phyloP scores from a whole-genome alignment of 2,888 invertebrate genomes.

The Acrobeloides nanus region DNA sequence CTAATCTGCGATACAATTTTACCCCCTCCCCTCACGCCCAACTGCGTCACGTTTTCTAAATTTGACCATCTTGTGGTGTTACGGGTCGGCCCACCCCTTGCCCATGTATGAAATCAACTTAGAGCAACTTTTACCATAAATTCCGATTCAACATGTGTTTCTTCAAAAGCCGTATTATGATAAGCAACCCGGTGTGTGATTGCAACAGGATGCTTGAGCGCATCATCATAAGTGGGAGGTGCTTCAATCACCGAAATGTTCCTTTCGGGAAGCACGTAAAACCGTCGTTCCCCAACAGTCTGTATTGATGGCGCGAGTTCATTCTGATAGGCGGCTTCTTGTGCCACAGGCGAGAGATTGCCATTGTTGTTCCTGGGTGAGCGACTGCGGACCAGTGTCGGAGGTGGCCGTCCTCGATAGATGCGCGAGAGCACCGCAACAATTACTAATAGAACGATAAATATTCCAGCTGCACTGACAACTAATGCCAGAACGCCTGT shows the following conservation, averaged over 20 bases:
- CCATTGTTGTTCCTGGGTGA: neutral
- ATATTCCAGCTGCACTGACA: conserved; percentile 16
- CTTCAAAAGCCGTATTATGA: too few species aligned
- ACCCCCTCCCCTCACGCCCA: too few species aligned
- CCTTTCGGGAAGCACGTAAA: conserved; percentile 41
- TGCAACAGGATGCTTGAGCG: conserved; percentile 41
- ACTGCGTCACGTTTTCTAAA: too few species aligned
- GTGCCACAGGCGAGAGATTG: neutral
- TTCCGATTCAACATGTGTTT: too few species aligned
- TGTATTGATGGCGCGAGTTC: conserved; percentile 32
- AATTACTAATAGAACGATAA: conserved; percentile 15
- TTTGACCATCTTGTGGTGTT: too few species aligned
- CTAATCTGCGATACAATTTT: too few species aligned
- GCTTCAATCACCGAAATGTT: conserved; percentile 45
- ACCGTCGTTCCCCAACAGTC: conserved; percentile 44
- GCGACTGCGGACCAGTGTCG: neutral
- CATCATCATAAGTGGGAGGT: conserved; percentile 47
- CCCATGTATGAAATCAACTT: too few species aligned
- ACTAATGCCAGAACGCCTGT: conserved; percentile 12
- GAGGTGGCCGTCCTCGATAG: conserved; percentile 13
- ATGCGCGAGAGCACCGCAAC: conserved; percentile 19
- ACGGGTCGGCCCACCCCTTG: too few species aligned
- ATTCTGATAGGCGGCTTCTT: conserved; percentile 12
- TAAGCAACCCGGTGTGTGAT: neutral
- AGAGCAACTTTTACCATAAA: too few species aligned